Evolutionary conservation across 2,888 invertebrate genomes (phyloP).

Genomic region (Calliopum simillimum): DNA sequence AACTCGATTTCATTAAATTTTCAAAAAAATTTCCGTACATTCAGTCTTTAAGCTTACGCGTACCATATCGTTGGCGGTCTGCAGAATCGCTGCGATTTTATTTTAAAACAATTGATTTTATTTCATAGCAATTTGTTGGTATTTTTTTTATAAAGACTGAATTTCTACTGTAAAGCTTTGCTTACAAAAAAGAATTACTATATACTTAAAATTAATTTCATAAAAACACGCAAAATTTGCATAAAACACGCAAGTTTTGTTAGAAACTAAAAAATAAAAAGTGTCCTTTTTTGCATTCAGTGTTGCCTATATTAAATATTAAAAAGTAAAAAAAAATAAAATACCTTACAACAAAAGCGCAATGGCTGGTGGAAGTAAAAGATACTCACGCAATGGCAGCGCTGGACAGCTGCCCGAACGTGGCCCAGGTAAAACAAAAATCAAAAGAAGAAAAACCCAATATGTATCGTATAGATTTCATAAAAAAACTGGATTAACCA

Average conservation of each 20-base stretch:
- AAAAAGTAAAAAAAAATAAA: conserved; percentile 11
- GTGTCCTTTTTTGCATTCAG: conserved; percentile 20
- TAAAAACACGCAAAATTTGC: conserved; percentile 45
- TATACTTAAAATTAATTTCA: conserved; percentile 14
- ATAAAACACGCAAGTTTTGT: conserved; percentile 51
- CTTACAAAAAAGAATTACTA: no score
- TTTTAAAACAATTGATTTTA: background rate
- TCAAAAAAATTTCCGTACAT: conserved; percentile 56
- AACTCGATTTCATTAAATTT: conserved; percentile 53
- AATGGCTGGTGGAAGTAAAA: conserved; percentile 66
- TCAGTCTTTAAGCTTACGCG: conserved; percentile 60
- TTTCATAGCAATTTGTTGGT: conserved; percentile 46
- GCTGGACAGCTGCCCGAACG: conserved; percentile 64
- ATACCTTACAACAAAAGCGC: conserved; percentile 38
- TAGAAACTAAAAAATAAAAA: background rate
- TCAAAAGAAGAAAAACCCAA: background rate
- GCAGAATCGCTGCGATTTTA: conserved; percentile 59
- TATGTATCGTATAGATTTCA: background rate
- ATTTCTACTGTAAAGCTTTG: no score
- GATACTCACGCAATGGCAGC: conserved; percentile 61
- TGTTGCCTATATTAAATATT: conserved; percentile 25
- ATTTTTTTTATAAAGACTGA: background rate
- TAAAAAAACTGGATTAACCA: conserved; percentile 15
- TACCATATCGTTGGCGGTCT: conserved; percentile 58
- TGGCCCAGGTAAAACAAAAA: conserved; percentile 65